A percentile compares a stretch with the other conserved stretches of the same genome.
phyloP scores from a whole-genome alignment of 2,113 vertebrate species.

The Xiphophorus maculatus region DNA sequence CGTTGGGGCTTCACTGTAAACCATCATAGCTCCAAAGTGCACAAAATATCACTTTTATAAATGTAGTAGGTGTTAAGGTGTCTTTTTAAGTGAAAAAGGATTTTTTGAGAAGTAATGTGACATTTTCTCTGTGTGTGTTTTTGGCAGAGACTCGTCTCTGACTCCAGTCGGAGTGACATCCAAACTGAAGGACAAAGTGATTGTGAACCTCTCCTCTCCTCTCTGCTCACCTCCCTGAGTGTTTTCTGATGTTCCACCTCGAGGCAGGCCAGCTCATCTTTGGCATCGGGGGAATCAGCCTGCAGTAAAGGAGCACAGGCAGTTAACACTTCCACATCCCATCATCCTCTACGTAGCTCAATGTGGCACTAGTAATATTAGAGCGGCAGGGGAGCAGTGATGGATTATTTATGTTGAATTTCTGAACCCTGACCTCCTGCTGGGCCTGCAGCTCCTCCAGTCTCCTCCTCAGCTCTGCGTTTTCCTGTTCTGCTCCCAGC shows the following conservation, averaged over 20 bases:
- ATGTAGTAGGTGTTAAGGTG: neutral
- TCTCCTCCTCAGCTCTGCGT: slow-evolving; percentile 76
- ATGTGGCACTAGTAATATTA: neutral
- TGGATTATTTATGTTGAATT: slow-evolving; percentile 6
- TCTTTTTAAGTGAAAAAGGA: neutral
- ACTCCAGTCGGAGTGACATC: neutral
- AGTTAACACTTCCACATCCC: slow-evolving; percentile 6
- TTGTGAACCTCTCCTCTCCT: slow-evolving; percentile 1
- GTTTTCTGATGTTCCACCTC: slow-evolving; percentile 71
- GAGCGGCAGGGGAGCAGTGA: neutral
- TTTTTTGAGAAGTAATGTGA: neutral
- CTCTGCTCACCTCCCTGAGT: slow-evolving; percentile 73
- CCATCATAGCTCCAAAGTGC: too few species aligned
- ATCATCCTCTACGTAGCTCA: neutral
- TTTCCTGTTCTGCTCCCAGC: slow-evolving; percentile 82
- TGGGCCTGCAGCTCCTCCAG: slow-evolving; percentile 78
- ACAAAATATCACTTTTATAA: too few species aligned
- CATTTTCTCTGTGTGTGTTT: neutral
- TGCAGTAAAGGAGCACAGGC: slow-evolving; percentile 41
- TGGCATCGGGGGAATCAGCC: slow-evolving; percentile 64
- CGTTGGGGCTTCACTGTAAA: too few species aligned
- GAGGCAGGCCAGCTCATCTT: slow-evolving; percentile 66
- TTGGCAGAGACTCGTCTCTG: neutral
- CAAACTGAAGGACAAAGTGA: neutral
- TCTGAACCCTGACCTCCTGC: slow-evolving; percentile 72